phyloP scores from a whole-genome alignment of 2,113 vertebrate species.

The Sphyrna mokarran region DNA sequence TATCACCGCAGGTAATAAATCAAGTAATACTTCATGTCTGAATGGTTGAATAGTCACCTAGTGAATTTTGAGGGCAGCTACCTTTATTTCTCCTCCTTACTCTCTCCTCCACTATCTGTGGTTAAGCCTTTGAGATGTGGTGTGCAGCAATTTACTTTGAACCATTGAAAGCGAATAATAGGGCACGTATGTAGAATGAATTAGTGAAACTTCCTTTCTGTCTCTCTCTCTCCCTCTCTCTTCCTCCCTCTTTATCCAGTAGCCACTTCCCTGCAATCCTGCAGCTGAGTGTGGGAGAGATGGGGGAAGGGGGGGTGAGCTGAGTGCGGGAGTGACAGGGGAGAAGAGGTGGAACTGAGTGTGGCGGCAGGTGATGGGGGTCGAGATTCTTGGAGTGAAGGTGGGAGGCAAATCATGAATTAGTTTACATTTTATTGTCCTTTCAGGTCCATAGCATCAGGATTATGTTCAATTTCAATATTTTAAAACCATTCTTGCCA shows the following conservation, averaged over 20 bases:
- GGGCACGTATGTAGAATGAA: neutral
- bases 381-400: no score
- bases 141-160: neutral
- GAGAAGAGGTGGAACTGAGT: no score
- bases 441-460: neutral
- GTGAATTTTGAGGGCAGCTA: neutral
- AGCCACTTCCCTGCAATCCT: neutral
- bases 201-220: neutral
- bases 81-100: neutral
- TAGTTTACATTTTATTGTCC: neutral
- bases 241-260: neutral
- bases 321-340: no score
- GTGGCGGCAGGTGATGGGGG: no score
- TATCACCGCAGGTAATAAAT: neutral
- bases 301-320: no score
- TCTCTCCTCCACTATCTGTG: neutral
- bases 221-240: neutral
- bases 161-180: neutral
- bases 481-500: neutral
- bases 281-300: no score
- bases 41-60: neutral
- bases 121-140: neutral
- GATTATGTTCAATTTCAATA: neutral
- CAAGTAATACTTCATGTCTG: neutral
- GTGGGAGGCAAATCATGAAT: neutral